Evolutionary conservation across 2,797 vertebrate genomes (phyloP).

Genomic region (Hypotaenidia okinawae): DNA sequence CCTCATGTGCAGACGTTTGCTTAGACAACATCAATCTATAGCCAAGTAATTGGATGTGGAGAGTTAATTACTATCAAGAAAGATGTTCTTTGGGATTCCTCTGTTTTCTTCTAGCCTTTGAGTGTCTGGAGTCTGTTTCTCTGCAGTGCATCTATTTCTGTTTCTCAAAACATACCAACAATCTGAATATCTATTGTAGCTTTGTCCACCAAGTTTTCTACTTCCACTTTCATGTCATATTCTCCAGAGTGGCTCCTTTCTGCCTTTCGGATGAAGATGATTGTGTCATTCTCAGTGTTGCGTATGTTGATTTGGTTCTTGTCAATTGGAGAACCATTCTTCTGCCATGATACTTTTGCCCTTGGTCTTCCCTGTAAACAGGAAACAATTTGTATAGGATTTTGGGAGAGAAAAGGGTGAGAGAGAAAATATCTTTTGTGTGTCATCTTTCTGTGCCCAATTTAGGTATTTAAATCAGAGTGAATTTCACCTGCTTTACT

Average conservation of each 20-base stretch:
- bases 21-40: neutral
- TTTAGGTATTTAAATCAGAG: neutral
- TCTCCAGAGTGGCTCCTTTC: constrained; percentile 94
- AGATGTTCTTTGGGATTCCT: neutral
- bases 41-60: fast-evolving
- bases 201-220: constrained; percentile 89
- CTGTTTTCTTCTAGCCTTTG: neutral
- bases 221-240: constrained; percentile 92
- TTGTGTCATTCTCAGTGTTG: constrained; percentile 94
- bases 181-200: constrained; percentile 93
- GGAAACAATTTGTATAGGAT: neutral
- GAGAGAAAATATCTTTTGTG: neutral
- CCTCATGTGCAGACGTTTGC: neutral
- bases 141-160: neutral
- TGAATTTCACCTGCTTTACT: neutral
- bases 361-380: constrained; percentile 91
- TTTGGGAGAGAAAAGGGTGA: neutral
- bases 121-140: neutral
- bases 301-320: constrained; percentile 91
- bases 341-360: constrained; percentile 93
- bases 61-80: neutral
- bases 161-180: constrained; percentile 83
- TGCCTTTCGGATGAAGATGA: constrained; percentile 97
- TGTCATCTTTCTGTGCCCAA: neutral
- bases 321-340: constrained; percentile 87